Evolutionary conservation across 2,888 invertebrate genomes (phyloP), one percentile per base, ranked within the genome.

Genomic region (Zeuzera pyrina): DNA sequence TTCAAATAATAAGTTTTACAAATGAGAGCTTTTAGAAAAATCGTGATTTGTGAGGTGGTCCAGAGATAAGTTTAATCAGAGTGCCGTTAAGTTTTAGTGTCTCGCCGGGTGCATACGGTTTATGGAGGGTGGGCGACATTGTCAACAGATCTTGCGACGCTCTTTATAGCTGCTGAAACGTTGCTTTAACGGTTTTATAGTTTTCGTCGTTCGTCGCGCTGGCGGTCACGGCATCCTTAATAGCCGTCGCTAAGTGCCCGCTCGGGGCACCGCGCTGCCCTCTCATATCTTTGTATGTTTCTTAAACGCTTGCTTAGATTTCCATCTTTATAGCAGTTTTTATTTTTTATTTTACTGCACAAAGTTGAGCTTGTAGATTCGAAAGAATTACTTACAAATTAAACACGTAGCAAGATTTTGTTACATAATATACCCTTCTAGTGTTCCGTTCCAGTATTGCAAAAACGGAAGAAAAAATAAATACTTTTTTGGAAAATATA

Each of bases 131-230:
- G 63, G 69, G 69, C 73, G 78, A 83, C 83, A 81, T 81, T 83
- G 83, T 83, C 83, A 79, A 83, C 79, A 81, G 79, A 81, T 79
- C 81, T 76, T 67, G 77, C 72, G 72, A 72, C 72, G 70, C 73
- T 78, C 81, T 81, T 83, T 81, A 83, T 78, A 63, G 77, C 78
- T 76, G 73, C 72, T 78, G 79, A 78, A 81, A 81, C 74, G 79
- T 74, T 79, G 73, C 78, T 81, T 81, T 81, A 81, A 79, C 78
- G 67, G 77, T 83, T 83, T 83, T 83, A 83, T 83, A 81, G 81
- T 81, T 79, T 78, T 73, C 66, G 78, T 69, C 76, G 71, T 76
- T 59, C 74, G 76, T 68, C 72, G 71, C 71, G 65, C 71, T 67
- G 71, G 70, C 78, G 81, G 81, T 74, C 78, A 70, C 76, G 60